phyloP scores from a whole-genome alignment of 2,113 vertebrate species.

The Grammomys dolichurus region DNA sequence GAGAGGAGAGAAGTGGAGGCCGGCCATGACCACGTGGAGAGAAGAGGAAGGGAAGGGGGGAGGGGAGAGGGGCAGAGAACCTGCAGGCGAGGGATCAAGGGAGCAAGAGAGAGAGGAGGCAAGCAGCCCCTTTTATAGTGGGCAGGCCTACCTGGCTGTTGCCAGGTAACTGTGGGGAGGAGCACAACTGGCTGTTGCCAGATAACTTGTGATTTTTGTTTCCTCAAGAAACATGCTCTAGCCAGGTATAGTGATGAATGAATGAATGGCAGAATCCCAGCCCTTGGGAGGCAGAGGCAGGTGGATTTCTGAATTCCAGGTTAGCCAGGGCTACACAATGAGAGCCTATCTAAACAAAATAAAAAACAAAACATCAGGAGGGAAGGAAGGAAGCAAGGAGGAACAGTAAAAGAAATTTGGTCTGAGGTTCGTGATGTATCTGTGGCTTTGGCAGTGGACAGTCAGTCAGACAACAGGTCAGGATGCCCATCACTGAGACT shows the following conservation, averaged over 20 bases:
- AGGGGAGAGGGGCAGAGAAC: no score
- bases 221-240: background rate
- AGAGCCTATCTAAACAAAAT: background rate
- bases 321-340: background rate
- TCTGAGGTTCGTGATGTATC: background rate
- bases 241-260: background rate
- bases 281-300: background rate
- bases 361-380: background rate
- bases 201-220: background rate
- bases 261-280: background rate
- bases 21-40: no score
- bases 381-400: background rate
- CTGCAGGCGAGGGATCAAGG: no score
- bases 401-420: background rate
- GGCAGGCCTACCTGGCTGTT: no score
- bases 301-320: background rate
- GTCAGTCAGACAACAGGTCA: background rate
- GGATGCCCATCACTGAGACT: background rate
- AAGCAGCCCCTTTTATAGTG: no score
- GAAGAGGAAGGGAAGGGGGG: no score
- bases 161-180: no score
- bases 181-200: no score
- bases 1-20: no score
- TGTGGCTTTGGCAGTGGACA: background rate
- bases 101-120: no score